These are phyloP conservation scores for Oncorhynchus masou DNA, from an alignment of 2,113 vertebrate genomes.

Conservation along the genomic window DNA sequence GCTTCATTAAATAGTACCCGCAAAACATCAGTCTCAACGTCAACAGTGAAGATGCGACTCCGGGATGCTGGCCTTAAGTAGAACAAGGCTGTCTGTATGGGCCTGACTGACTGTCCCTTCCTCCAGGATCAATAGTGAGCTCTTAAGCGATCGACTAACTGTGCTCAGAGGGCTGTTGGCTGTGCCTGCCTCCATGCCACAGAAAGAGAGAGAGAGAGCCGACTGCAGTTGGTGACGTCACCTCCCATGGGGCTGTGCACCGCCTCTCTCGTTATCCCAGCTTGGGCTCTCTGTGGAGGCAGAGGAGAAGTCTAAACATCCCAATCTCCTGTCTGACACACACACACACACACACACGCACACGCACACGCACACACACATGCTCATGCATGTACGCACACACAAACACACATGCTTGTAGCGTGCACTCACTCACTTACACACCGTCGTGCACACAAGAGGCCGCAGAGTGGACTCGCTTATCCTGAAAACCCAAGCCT, in stretches of 20 bases:
- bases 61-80: too few species aligned
- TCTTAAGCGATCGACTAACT: constrained; percentile 3
- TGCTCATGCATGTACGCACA: background rate
- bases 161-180: too few species aligned
- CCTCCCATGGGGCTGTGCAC: constrained; percentile 18
- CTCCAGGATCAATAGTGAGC: constrained; percentile 39
- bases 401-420: background rate
- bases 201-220: too few species aligned
- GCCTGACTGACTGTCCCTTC: background rate
- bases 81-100: background rate
- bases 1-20: too few species aligned
- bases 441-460: background rate
- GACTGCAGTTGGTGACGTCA: constrained; percentile 24
- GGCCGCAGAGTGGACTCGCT: constrained; percentile 1
- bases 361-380: constrained; percentile 1
- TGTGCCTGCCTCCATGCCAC: too few species aligned
- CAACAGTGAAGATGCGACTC: too few species aligned
- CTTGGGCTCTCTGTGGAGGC: constrained; percentile 28
- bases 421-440: background rate
- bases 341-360: background rate
- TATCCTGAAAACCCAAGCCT: constrained; percentile 16
- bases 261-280: constrained; percentile 44
- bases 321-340: constrained; percentile 29
- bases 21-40: too few species aligned
- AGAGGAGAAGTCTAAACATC: constrained; percentile 24